These are phyloP conservation scores for Halesus radiatus DNA, from an alignment of 1,140 invertebrate species.

Conservation along the genomic window DNA sequence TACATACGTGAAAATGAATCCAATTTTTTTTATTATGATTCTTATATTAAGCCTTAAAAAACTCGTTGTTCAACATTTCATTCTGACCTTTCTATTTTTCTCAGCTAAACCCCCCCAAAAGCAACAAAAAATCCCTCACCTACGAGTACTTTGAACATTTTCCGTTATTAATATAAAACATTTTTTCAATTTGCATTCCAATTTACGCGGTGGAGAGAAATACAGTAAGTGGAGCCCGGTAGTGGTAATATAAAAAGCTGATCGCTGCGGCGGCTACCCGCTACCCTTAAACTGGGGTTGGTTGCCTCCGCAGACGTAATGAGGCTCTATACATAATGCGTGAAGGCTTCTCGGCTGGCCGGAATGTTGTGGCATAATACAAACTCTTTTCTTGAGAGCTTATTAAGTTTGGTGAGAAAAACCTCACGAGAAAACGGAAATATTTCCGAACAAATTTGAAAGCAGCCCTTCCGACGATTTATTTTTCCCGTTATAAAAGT, in stretches of 20 bases:
- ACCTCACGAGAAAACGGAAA: not conserved
- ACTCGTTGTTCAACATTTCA: too few species aligned
- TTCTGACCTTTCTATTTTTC: too few species aligned
- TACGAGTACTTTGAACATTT: not conserved
- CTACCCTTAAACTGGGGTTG: constrained; percentile 10
- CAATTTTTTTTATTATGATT: too few species aligned
- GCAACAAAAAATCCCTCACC: too few species aligned
- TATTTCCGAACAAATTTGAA: constrained; percentile 7
- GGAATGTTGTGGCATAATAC: constrained; percentile 13
- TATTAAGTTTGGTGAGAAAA: constrained; percentile 15
- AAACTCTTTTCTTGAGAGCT: constrained; percentile 20
- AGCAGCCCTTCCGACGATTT: too few species aligned
- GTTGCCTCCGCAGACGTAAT: constrained; percentile 6
- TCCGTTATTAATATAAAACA: constrained; percentile 24
- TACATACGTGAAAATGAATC: too few species aligned
- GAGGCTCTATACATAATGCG: constrained; percentile 38
- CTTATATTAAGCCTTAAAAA: too few species aligned
- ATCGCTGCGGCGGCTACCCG: not conserved
- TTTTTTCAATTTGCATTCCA: constrained; percentile 49
- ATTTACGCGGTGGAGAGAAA: constrained; percentile 40
- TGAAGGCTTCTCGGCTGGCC: constrained; percentile 15
- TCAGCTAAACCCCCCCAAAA: too few species aligned
- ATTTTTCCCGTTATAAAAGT: too few species aligned
- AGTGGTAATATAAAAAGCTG: constrained; percentile 17
- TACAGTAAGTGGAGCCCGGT: constrained; percentile 18